Percentiles rank a stretch among this genome's conserved stretches.
These are phyloP conservation scores for Tiliqua scincoides DNA, from an alignment of 2,113 vertebrate species.

Conservation along the genomic window DNA sequence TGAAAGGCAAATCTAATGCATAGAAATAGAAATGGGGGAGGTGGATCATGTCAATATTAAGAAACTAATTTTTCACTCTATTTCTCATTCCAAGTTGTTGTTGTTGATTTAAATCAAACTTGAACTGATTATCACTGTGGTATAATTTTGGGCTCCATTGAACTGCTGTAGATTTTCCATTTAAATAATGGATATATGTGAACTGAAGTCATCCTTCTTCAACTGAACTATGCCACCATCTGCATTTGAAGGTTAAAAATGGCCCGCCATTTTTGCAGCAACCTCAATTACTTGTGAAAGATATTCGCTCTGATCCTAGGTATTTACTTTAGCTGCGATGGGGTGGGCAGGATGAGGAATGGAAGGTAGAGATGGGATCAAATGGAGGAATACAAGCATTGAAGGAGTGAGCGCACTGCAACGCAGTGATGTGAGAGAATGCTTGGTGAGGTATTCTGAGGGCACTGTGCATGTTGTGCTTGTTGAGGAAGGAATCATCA, in stretches of 20 bases:
- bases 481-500: not conserved
- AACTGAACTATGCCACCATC: constrained; percentile 44
- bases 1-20: constrained; percentile 42
- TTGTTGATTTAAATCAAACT: constrained; percentile 41
- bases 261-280: constrained; percentile 33
- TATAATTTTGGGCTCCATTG: constrained; percentile 78
- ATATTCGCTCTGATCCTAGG: constrained; percentile 11
- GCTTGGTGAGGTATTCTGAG: not conserved
- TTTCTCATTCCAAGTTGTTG: constrained; percentile 57
- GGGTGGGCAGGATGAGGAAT: no score
- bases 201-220: constrained; percentile 57
- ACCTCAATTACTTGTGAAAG: constrained; percentile 42
- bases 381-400: not conserved
- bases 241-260: constrained; percentile 42
- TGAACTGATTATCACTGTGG: constrained; percentile 67
- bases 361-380: not conserved
- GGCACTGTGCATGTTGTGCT: not conserved
- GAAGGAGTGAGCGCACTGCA: not conserved
- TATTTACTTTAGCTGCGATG: not conserved
- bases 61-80: constrained; percentile 77
- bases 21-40: constrained; percentile 14
- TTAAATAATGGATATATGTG: constrained; percentile 57
- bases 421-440: not conserved
- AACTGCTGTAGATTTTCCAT: constrained; percentile 73
- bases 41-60: constrained; percentile 62